A percentile compares a stretch with the other conserved stretches of the same genome.
Evolutionary conservation across 2,113 vertebrate genomes (phyloP).

Genomic region (Nothocercus julius): DNA sequence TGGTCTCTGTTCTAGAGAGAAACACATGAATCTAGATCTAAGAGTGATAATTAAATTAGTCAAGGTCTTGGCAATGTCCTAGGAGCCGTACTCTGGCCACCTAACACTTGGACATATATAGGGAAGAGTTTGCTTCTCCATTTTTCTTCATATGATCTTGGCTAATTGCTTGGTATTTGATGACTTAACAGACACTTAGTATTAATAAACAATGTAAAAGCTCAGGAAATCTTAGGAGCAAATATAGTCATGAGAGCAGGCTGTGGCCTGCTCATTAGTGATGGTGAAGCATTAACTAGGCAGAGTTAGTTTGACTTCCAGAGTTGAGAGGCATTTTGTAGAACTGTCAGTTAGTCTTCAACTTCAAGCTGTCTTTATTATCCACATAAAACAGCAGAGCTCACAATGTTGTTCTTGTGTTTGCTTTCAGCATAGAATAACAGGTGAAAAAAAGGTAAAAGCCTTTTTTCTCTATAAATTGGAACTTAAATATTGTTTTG

Average conservation of each 20-base stretch:
- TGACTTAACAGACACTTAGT: background rate
- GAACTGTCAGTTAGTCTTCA: background rate
- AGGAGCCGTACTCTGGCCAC: background rate
- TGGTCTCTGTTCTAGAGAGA: background rate
- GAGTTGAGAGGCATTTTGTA: background rate
- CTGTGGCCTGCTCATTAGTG: background rate
- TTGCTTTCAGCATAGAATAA: background rate
- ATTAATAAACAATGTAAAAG: slow-evolving; percentile 3
- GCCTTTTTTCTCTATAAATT: background rate
- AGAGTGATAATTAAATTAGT: slow-evolving; percentile 34
- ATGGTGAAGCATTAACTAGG: background rate
- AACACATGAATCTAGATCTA: slow-evolving; percentile 20
- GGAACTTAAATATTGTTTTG: background rate
- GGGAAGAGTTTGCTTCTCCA: background rate
- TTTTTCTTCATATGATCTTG: background rate
- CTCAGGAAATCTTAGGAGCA: background rate
- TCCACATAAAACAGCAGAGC: background rate
- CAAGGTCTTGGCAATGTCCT: background rate
- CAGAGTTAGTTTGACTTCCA: background rate
- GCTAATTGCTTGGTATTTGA: background rate
- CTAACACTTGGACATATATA: slow-evolving; percentile 19
- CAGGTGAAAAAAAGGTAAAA: background rate
- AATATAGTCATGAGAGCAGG: no score
- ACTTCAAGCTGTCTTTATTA: background rate
- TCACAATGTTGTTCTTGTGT: background rate